Percentiles rank a stretch among this genome's conserved stretches.
Evolutionary conservation across 1,140 invertebrate species (phyloP).

Genomic region (Trachymyrmex septentrionalis): DNA sequence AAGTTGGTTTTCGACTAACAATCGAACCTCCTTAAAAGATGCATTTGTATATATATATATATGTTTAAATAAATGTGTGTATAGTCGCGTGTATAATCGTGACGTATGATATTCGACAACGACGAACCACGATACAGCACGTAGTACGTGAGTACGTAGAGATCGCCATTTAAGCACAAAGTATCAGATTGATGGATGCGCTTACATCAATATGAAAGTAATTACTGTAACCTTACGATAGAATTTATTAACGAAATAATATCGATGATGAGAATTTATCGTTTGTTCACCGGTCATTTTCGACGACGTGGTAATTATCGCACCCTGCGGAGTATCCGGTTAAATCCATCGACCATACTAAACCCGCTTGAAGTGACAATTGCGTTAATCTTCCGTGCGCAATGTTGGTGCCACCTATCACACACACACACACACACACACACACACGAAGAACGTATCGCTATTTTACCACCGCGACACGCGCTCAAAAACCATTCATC

Average conservation of each 20-base stretch:
- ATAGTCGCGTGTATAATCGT: not conserved
- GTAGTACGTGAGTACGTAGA: not conserved
- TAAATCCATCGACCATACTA: slow-evolving; percentile 63
- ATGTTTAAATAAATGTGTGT: not conserved
- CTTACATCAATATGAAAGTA: slow-evolving; percentile 7
- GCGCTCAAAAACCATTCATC: slow-evolving; percentile 64
- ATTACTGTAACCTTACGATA: not conserved
- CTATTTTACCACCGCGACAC: slow-evolving; percentile 34
- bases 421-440: too few relatives aligned
- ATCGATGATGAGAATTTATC: slow-evolving; percentile 44
- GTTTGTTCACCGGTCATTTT: slow-evolving; percentile 27
- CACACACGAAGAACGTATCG: slow-evolving; percentile 45
- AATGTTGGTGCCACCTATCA: slow-evolving; percentile 56
- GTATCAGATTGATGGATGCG: slow-evolving; percentile 32
- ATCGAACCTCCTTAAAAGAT: too few relatives aligned
- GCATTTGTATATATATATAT: too few relatives aligned
- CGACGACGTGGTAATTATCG: slow-evolving; percentile 64
- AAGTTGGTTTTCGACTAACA: too few relatives aligned
- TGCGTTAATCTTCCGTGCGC: slow-evolving; percentile 73
- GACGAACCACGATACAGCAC: not conserved
- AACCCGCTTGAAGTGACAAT: slow-evolving; percentile 68
- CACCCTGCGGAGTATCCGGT: slow-evolving; percentile 15
- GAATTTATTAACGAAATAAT: slow-evolving; percentile 49
- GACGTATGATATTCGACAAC: not conserved
- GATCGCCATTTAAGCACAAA: slow-evolving; percentile 1